Base-by-base conservation (phyloP, 1,140 invertebrate species). In the Brachionus paranguensis region DNA sequence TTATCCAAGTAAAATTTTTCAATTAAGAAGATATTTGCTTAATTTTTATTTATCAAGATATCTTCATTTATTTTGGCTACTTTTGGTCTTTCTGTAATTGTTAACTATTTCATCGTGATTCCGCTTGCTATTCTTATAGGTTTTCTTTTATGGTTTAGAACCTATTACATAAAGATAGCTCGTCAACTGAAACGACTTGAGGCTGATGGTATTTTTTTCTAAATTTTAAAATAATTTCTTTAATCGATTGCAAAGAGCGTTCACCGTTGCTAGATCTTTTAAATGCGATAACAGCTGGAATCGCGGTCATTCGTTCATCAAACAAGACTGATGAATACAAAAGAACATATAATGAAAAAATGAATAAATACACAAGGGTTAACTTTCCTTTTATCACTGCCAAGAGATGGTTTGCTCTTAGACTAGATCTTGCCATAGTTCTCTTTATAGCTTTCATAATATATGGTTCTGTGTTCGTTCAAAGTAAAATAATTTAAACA, bases 1-100 rank as follows among this genome's bases (percentile, higher is more conserved):
- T 94, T 74, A 90, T 94, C 6, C 87, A 88, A 86, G 88, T 89
- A 85, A 85, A 45, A 70, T 24, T 53, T 50, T 20, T 53, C 8
- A 41, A n/a, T 7, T 17, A 76, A 6, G 4, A 24, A 41, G 0
- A 33, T 14, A 14, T 47, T 47, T 47, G 2, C 14, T 47, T 45
- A 45, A 12, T 14, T 72, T 43, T 43, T 37, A 20, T n/a, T 17
- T 27, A 20, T 12, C 8, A 14, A 47, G 43, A 60, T 20, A 12
- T 81, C 27, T 14, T 37, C 53, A 12, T 37, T 81, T 81, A 29
- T 81, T 12, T 27, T 81, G 1, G 27, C 17, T 20, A 24, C 53
- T 20, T 37, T 47, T 68, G 20, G 45, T 27, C 45, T 55, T 4
- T 29, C 47, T 11, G 17, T 53, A 14, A 27, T 68, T 33, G 37